Base-by-base conservation (phyloP, 2,797 vertebrate genomes). In the Sebastes minor region DNA sequence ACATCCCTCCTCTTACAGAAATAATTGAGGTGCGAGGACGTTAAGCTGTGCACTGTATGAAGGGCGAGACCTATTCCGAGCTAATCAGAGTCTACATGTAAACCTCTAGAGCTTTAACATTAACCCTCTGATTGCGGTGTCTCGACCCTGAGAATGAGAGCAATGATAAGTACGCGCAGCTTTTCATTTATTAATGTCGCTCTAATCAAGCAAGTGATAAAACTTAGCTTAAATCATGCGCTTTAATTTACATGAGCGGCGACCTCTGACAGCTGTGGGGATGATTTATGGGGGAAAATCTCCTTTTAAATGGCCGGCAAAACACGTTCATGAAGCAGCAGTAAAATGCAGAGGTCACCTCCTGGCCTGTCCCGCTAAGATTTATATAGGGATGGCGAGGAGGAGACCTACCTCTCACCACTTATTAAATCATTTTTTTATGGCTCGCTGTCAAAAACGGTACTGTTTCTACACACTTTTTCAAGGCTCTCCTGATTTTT, bases 281-380 rank as follows among this genome's bases (percentile, higher is more conserved):
- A 76, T 83, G 82, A 89, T 89, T 90, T 57, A 87, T 74, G 56
- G 23, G 61, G 18, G 42, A n/a, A 73, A 85, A 80, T 76, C 67
- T 82, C 32, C 11, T 63, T 66, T 82, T 74, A 73, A 88, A 86
- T 68, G 32, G 42, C 61, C 55, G 3, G 63, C 59, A 49, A 80
- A 87, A 85, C 75, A 55, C 70, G 86, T 87, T 86, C 38, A 75
- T 83, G 63, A 85, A 86, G 65, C 55, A 33, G 81, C 79, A 55
- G 78, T 80, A 64, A 81, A 91, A 84, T 49, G 30, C 78, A 76
- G 80, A 78, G 83, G 90, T 88, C 86, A 91, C 87, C 86, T 81
- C 65, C 64, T 23, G 78, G 62, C 49, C 52, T 25, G 82, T 76
- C 62, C 32, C 22, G 4, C 68, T 55, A 28, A 75, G 82, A 92